Percentiles rank a stretch among this genome's conserved stretches.
Conservation (phyloP, 2,797 vertebrate genomes). For the Rhabdophis nuchalis region DNA sequence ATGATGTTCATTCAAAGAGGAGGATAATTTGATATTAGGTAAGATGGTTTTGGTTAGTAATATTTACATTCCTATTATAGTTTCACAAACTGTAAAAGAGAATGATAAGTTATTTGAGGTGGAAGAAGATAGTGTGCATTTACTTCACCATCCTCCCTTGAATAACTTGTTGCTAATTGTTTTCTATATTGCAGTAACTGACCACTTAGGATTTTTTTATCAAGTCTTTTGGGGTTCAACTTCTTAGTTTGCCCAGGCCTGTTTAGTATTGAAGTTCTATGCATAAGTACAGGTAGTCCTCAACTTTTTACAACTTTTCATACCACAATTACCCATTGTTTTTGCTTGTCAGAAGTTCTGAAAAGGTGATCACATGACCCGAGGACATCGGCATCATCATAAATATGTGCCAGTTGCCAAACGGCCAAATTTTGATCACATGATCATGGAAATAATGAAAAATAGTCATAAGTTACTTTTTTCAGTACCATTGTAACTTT, state of each 20-base stretch:
- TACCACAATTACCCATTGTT: neutral
- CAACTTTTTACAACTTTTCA: neutral
- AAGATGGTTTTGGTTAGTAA: neutral
- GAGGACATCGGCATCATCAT: neutral
- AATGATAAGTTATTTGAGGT: neutral
- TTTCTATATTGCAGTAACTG: neutral
- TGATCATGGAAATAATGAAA: neutral
- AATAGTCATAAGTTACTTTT: neutral
- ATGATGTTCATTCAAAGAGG: neutral
- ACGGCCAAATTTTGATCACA: neutral
- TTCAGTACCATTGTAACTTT: neutral
- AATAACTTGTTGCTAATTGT: neutral
- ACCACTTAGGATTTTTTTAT: neutral
- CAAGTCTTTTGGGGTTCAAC: neutral
- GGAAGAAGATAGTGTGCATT: neutral
- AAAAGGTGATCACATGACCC: too few relatives aligned
- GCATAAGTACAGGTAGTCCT: neutral
- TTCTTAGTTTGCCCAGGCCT: neutral
- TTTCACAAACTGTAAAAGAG: neutral
- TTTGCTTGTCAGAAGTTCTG: too few relatives aligned
- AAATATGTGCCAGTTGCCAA: neutral
- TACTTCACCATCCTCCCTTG: neutral
- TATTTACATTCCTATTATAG: neutral
- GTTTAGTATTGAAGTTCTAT: neutral
- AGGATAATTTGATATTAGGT: neutral